These are phyloP conservation scores for Girardinus metallicus DNA, from an alignment of 2,797 vertebrate species.

Conservation along the genomic window DNA sequence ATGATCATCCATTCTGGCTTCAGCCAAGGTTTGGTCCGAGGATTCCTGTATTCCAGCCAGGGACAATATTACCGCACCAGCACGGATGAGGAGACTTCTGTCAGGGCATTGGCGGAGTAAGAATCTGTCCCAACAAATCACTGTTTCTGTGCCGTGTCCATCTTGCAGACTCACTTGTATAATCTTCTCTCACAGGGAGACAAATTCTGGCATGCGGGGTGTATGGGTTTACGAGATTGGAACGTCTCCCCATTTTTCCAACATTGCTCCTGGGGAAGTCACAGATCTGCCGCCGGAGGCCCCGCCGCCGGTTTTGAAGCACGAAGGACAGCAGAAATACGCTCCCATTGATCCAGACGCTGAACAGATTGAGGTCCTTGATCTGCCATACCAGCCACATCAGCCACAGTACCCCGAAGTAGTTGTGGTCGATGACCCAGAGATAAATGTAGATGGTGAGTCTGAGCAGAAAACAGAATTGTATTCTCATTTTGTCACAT, in stretches of 20 bases:
- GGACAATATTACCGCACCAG: conserved; percentile 86
- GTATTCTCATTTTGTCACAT: background rate
- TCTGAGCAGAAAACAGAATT: background rate
- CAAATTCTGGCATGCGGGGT: conserved; percentile 88
- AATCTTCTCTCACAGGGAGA: conserved; percentile 75
- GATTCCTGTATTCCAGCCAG: conserved; percentile 73
- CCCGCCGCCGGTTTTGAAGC: background rate
- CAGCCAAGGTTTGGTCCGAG: conserved; percentile 81
- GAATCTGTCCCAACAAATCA: conserved; percentile 38
- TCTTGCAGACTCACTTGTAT: background rate
- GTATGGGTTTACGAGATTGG: conserved; percentile 93
- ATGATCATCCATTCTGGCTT: conserved; percentile 85
- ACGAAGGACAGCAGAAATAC: conserved; percentile 48
- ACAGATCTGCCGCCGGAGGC: conserved; percentile 59
- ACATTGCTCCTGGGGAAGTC: conserved; percentile 74
- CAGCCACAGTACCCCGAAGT: conserved; percentile 82
- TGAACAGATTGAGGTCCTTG: conserved; percentile 60
- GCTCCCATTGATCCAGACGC: conserved; percentile 39
- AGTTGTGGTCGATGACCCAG: conserved; percentile 86
- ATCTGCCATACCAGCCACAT: conserved; percentile 74
- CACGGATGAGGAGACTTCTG: conserved; percentile 77
- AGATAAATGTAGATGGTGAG: conserved; percentile 90
- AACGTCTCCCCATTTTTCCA: conserved; percentile 75
- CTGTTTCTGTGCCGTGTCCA: background rate
- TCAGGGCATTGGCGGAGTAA: conserved; percentile 87